Base-by-base conservation (phyloP, 2,888 invertebrate species). In the Hirudinaria manillensis region DNA sequence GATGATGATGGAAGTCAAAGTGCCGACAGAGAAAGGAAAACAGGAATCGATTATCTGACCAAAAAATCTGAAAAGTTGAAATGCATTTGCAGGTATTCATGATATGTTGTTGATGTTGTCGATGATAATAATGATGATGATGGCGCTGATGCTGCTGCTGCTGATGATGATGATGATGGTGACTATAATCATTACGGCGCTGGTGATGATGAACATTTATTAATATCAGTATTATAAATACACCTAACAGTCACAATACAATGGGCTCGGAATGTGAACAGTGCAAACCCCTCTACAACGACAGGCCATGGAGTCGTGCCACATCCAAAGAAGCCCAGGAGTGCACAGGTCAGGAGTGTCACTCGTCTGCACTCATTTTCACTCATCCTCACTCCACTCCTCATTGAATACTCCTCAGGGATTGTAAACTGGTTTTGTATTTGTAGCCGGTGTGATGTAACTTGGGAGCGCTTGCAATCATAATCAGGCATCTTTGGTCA, bases 221-320 rank as follows among this genome's bases (percentile, higher is more conserved):
- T 7, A 2, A 45, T 45, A 45, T 1, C 45, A 45, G 16, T 45
- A 45, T n/a, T n/a, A n/a, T n/a, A n/a, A n/a, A n/a, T n/a, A n/a
- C n/a, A n/a, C n/a, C n/a, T n/a, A 45, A 4, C 85, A 93, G 96
- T 82, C 99, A 99, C 87, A 93, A 93, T 85, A 99, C 99, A 0
- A 92, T 91, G 3, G 97, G 97, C 38, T 90, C 91, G 0, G 94
- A 97, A 83, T 99, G 99, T 84, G 91, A 93, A 81, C 90, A 91
- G 81, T 99, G 99, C 84, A 86, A 91, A 78, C 94, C 95, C 77
- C 93, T 95, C 86, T 98, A 92, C 88, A 96, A 97, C 85, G 96
- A 99, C 84, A 91, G 92, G 32, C 97, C 98, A 2, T 99, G 98
- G 98, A 90, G 90, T 74, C 88, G 94, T 81, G 97, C 96, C 6